phyloP scores from a whole-genome alignment of 2,797 vertebrate species.

The Setipinna tenuifilis region DNA sequence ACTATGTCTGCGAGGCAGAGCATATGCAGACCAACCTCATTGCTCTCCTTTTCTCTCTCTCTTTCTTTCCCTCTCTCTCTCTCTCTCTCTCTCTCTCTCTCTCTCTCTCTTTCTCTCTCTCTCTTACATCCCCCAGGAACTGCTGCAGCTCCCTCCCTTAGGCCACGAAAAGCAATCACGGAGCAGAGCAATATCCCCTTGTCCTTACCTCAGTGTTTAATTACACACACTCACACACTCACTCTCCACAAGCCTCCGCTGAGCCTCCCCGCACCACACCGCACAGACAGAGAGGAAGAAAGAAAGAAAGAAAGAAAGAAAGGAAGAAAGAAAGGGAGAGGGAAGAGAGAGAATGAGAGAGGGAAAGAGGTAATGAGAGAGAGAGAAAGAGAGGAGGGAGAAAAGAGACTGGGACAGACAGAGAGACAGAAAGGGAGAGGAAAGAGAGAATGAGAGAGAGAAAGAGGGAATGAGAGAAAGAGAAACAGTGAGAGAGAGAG shows the following conservation, averaged over 20 bases:
- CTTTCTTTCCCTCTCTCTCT: neutral
- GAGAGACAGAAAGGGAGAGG: neutral
- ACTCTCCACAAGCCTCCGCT: constrained; percentile 47
- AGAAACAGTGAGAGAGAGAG: neutral
- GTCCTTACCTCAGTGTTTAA: constrained; percentile 80
- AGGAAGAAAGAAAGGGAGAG: neutral
- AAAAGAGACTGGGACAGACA: neutral
- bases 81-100: neutral
- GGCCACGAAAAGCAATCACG: constrained; percentile 80
- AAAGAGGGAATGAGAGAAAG: neutral
- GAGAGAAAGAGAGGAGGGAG: neutral
- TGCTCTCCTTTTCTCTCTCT: too few relatives aligned
- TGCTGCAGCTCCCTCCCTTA: constrained; percentile 70
- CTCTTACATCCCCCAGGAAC: constrained; percentile 69
- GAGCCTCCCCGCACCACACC: neutral
- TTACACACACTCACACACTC: constrained; percentile 78
- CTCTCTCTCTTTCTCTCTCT: neutral
- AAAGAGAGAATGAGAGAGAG: neutral
- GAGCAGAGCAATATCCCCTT: constrained; percentile 71
- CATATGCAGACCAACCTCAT: neutral
- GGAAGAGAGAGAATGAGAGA: neutral
- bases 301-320: neutral
- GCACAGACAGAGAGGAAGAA: neutral
- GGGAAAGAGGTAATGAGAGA: neutral
- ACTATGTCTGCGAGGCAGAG: constrained; percentile 34